Base-by-base conservation (phyloP, 2,888 invertebrate species). In the Euclidia mi region DNA sequence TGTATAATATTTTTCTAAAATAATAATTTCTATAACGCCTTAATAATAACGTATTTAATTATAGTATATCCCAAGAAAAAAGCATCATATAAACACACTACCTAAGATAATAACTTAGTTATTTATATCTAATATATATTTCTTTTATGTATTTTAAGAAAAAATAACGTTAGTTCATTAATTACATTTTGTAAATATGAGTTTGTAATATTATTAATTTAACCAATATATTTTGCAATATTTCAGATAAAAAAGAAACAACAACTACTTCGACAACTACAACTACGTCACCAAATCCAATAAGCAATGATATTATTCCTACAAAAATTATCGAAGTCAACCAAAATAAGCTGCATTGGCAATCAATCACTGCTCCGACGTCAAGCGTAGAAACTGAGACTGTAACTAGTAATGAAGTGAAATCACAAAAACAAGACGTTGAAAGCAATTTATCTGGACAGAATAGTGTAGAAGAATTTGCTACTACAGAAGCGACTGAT, bases 361-460 rank as follows among this genome's bases (percentile, higher is more conserved):
- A 84, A 68, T 85, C 89, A 18, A 70, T 84, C 15, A 67, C 65
- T 44, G 44, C 76, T 48, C 61, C 85, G 11, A 71, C 82, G 12
- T 61, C 82, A 25, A 77, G 58, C 20, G 56, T 73, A 1, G 79
- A 82, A 43, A 52, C 66, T 7, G 61, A 73, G 25, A 63, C 68
- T 25, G 75, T 79, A 66, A 56, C 71, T 14, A 78, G 79, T 37
- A 75, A 76, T n/a, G 89, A 89, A 62, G 64, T 65, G 0, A 89
- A 87, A 76, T 79, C 85, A 28, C 91, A 92, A 73, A 82, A 82
- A 53, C 46, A 84, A 31, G 85, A 89, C 2, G 89, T 90, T 45
- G 91, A 91, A 65, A 93, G 89, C 58, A 89, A 82, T 52, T 85
- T 90, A 58, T 89, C 85, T 42, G 64, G 84, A 14, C 87, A 88